These are phyloP conservation scores for Hylaeus anthracinus DNA, from an alignment of 1,140 invertebrate genomes.

Conservation along the genomic window DNA sequence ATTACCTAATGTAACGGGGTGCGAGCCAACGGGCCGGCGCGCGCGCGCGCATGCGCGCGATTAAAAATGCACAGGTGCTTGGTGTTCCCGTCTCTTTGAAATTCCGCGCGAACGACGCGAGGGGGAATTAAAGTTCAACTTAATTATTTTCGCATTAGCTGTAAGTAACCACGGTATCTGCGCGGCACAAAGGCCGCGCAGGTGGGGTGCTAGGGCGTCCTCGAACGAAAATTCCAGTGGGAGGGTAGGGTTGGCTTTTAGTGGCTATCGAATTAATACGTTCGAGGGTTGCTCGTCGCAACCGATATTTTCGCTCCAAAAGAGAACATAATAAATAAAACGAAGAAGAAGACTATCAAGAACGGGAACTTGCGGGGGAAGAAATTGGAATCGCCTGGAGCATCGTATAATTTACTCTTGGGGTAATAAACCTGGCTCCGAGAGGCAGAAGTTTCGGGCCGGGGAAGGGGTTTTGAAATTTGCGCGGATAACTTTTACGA, in stretches of 20 bases:
- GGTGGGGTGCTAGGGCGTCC: neutral
- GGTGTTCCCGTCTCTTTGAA: constrained; percentile 17
- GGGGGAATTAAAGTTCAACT: constrained; percentile 49
- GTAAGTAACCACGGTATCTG: constrained; percentile 44
- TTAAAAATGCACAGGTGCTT: constrained; percentile 24
- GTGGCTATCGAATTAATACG: constrained; percentile 57
- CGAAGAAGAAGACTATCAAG: no score
- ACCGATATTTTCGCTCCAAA: constrained; percentile 32
- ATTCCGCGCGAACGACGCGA: constrained; percentile 6
- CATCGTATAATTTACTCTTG: constrained; percentile 56
- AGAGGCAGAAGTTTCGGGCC: constrained; percentile 46
- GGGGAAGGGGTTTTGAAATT: constrained; percentile 35
- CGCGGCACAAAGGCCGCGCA: constrained; percentile 20
- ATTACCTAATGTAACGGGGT: constrained; percentile 40
- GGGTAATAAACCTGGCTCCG: constrained; percentile 49
- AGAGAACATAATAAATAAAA: neutral
- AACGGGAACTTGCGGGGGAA: neutral
- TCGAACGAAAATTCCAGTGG: constrained; percentile 43
- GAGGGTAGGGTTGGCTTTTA: constrained; percentile 44
- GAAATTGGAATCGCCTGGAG: constrained; percentile 16
- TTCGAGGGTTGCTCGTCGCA: constrained; percentile 33
- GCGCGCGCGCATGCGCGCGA: constrained; percentile 2
- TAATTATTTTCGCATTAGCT: constrained; percentile 55
- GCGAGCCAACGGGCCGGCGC: neutral
- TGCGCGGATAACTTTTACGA: constrained; percentile 61